phyloP scores from a whole-genome alignment of 2,888 invertebrate genomes.

The Octonoba sinensis region DNA sequence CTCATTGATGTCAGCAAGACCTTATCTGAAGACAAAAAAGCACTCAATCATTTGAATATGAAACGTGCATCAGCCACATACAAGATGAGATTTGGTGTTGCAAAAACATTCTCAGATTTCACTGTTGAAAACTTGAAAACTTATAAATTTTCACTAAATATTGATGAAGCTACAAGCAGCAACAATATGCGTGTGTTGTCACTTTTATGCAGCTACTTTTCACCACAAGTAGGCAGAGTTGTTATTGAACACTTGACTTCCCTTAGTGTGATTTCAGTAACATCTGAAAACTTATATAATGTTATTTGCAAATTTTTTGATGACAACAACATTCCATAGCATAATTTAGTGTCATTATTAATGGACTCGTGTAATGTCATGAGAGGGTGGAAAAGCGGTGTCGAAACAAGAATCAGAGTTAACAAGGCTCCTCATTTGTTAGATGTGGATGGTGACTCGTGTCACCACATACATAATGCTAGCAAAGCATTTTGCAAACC shows the following conservation, averaged over 20 bases:
- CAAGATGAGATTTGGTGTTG: background rate
- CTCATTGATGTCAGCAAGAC: background rate
- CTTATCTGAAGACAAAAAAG: background rate
- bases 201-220: background rate
- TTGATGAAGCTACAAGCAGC: background rate
- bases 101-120: background rate
- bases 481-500: too few species aligned
- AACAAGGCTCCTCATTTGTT: too few species aligned
- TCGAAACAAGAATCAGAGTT: background rate
- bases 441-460: too few species aligned
- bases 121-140: background rate
- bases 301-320: background rate
- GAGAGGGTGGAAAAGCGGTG: background rate
- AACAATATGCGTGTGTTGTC: background rate
- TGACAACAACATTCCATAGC: too few species aligned
- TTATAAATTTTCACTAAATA: background rate
- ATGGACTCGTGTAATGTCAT: too few species aligned
- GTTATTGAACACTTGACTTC: background rate
- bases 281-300: background rate
- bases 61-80: background rate
- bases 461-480: background rate
- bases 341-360: too few species aligned
- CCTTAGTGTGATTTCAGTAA: background rate
- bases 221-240: background rate
- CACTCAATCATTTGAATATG: background rate